phyloP scores from a whole-genome alignment of 2,797 vertebrate species.

The Gallirallus australis region DNA sequence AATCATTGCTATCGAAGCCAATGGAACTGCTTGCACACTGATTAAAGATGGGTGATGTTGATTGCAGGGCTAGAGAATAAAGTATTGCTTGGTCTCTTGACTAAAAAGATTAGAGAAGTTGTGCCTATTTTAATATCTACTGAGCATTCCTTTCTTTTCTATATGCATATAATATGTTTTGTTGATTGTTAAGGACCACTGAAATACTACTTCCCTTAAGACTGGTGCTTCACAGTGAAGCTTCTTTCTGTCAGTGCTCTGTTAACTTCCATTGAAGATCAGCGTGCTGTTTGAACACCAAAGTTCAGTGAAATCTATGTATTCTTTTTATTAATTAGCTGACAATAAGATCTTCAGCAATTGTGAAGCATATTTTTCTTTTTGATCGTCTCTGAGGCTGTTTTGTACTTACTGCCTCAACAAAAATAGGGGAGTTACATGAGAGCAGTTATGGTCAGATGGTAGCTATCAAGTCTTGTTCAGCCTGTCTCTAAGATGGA shows the following conservation, averaged over 20 bases:
- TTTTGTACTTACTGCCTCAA: neutral
- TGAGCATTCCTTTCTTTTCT: neutral
- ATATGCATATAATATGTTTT: neutral
- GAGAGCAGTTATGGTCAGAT: neutral
- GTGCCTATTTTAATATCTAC: neutral
- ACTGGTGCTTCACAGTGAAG: neutral
- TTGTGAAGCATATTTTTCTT: neutral
- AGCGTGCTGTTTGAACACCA: neutral
- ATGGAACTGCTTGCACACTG: slow-evolving; percentile 4
- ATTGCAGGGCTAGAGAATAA: neutral
- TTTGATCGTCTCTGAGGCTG: neutral
- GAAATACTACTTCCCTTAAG: neutral
- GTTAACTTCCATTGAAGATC: neutral
- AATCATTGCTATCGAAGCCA: neutral
- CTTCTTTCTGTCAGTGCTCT: neutral
- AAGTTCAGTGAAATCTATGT: neutral
- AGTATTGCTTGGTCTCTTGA: neutral
- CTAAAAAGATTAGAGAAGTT: neutral
- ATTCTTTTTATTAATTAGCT: neutral
- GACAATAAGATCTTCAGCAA: neutral
- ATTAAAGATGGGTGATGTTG: neutral
- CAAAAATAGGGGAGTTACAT: too few relatives aligned
- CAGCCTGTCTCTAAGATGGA: neutral
- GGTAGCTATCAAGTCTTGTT: neutral
- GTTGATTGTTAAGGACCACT: neutral